Evolutionary conservation across 2,797 vertebrate species (phyloP), one percentile per base, ranked within the genome.

Genomic region (Cyprinodon diabolis): DNA sequence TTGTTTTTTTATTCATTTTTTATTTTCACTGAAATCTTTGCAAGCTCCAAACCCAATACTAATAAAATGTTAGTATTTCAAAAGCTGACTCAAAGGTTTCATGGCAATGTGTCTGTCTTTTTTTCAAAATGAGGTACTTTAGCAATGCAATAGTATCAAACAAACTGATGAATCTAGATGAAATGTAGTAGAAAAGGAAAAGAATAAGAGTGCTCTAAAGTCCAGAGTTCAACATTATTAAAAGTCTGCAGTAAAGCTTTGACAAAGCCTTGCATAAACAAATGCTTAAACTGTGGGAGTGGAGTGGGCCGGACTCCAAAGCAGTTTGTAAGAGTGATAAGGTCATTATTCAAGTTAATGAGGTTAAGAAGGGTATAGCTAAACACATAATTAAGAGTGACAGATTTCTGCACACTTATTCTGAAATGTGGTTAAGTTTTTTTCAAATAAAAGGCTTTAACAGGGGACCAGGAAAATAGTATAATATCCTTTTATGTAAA

Each of bases 261-360:
- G 40, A 40, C 40, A 40, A 7, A 40, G 40, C 40, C 40, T 7
- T 40, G 40, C 17, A 69, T 58, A 25, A 69, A 67, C 78, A 81
- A 74, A 63, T 66, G 60, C 21, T 68, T 37, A 35, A 62, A 62
- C 58, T 62, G 58, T 62, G 58, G 35, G 15, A 62, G 35, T 62
- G 58, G 58, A 62, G 35, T 40, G 15, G 58, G 30, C 58, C 58
- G 37, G 25, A 60, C 57, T 14, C 48, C 17, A 14, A 37, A 35
- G 17, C 30, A 10, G 37, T 62, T 62, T 40, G 17, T 21, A 62
- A 17, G 17, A 62, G 58, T 37, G 15, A 60, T 35, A 60, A 37
- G 57, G 30, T 40, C 58, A 62, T 40, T 62, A 62, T 37, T 62
- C 9, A 15, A 62, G 58, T 62, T 62, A 37, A 62, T 37, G 30